Percentiles rank a stretch among this genome's conserved stretches.
Conservation (phyloP, 2,113 vertebrate species). For the Nyctereutes procyonoides region DNA sequence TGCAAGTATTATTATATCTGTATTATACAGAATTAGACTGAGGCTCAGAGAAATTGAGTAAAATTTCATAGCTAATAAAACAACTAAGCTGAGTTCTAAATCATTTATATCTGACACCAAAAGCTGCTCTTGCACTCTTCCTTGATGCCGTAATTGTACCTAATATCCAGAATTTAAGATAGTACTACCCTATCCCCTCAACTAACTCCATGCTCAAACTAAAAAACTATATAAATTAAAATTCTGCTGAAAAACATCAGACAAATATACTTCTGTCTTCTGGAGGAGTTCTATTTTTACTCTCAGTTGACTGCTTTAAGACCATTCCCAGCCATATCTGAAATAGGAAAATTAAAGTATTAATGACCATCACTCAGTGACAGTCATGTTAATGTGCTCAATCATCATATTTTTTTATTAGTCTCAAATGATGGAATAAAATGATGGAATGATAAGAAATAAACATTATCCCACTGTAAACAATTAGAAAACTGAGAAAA, state of each 20-base stretch:
- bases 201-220: background rate
- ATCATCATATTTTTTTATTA: background rate
- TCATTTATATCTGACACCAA: background rate
- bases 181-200: background rate
- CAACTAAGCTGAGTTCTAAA: slow-evolving; percentile 2
- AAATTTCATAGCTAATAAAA: slow-evolving; percentile 43
- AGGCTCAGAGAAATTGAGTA: slow-evolving; percentile 3
- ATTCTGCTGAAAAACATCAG: background rate
- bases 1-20: background rate
- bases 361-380: background rate
- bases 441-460: background rate
- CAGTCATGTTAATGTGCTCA: background rate
- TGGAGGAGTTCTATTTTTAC: background rate
- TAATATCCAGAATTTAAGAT: background rate
- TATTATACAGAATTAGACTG: slow-evolving; percentile 32
- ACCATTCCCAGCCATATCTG: background rate
- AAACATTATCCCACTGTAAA: background rate
- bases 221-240: background rate
- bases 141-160: background rate
- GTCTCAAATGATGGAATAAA: background rate
- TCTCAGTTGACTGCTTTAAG: background rate
- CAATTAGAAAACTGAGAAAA: background rate
- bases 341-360: slow-evolving; percentile 23
- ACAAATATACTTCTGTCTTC: background rate
- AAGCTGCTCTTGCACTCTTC: background rate